phyloP scores from a whole-genome alignment of 2,888 invertebrate species.

The Tanypteryx hageni region DNA sequence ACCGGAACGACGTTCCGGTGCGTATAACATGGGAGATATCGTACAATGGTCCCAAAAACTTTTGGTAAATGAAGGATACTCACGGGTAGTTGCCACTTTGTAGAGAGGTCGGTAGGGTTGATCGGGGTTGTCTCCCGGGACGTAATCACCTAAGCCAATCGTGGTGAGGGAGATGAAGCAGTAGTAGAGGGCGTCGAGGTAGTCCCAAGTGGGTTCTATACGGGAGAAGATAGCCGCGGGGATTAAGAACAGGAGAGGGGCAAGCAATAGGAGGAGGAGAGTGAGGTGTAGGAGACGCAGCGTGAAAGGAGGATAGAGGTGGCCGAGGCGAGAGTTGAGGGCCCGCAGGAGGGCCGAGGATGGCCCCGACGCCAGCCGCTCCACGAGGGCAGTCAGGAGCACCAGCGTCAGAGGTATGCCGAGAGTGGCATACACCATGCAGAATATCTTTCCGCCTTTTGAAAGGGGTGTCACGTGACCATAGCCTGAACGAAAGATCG shows the following conservation, averaged over 20 bases:
- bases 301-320: constrained; percentile 78
- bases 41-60: no score
- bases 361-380: constrained; percentile 84
- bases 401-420: constrained; percentile 93
- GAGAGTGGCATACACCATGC: constrained; percentile 89
- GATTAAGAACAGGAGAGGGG: constrained; percentile 83
- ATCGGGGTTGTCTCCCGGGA: constrained; percentile 88
- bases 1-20: no score
- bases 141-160: constrained; percentile 92
- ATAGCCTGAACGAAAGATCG: constrained; percentile 81
- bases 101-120: constrained; percentile 88
- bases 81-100: constrained; percentile 88
- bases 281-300: constrained; percentile 86
- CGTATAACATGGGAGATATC: no score
- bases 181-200: constrained; percentile 92
- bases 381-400: constrained; percentile 88
- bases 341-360: constrained; percentile 83
- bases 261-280: constrained; percentile 77
- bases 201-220: constrained; percentile 90
- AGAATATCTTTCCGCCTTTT: constrained; percentile 91
- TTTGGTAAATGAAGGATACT: constrained; percentile 72
- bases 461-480: constrained; percentile 93
- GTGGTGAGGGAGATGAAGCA: constrained; percentile 94
- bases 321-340: constrained; percentile 81
- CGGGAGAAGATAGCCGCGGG: constrained; percentile 86